These are phyloP conservation scores for Pelmatolapia mariae DNA, from an alignment of 2,113 vertebrate genomes.

Conservation along the genomic window DNA sequence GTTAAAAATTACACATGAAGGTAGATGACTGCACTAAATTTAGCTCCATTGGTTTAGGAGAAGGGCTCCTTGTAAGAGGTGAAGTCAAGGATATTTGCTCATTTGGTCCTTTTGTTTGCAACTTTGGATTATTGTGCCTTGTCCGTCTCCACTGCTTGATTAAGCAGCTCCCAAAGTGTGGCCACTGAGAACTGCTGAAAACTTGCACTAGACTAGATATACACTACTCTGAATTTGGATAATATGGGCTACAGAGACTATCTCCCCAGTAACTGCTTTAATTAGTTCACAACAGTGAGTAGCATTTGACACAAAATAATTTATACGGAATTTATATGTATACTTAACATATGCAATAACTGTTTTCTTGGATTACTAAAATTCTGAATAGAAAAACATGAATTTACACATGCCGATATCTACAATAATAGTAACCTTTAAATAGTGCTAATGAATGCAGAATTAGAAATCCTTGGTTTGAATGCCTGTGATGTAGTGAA, in stretches of 20 bases:
- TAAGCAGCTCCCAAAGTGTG: neutral
- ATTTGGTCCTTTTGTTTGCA: neutral
- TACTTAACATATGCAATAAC: neutral
- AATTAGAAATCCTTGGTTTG: neutral
- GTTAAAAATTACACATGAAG: conserved; percentile 25
- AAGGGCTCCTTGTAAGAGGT: neutral
- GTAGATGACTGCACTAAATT: conserved; percentile 28
- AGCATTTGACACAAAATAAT: neutral
- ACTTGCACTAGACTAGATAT: neutral
- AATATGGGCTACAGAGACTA: neutral
- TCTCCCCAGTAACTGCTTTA: rapidly evolving
- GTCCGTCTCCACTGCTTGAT: neutral
- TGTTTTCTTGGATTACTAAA: neutral
- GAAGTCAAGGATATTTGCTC: neutral
- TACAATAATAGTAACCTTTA: neutral
- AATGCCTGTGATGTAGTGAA: neutral
- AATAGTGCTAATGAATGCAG: neutral
- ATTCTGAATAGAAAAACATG: neutral
- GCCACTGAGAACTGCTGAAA: neutral
- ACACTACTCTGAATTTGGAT: neutral
- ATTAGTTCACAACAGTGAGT: neutral
- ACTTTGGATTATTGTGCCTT: neutral
- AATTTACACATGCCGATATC: too few species aligned
- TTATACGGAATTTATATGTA: neutral
- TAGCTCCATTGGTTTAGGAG: neutral